Base-by-base conservation (phyloP, 1,140 invertebrate genomes). In the Steinernema feltiae region DNA sequence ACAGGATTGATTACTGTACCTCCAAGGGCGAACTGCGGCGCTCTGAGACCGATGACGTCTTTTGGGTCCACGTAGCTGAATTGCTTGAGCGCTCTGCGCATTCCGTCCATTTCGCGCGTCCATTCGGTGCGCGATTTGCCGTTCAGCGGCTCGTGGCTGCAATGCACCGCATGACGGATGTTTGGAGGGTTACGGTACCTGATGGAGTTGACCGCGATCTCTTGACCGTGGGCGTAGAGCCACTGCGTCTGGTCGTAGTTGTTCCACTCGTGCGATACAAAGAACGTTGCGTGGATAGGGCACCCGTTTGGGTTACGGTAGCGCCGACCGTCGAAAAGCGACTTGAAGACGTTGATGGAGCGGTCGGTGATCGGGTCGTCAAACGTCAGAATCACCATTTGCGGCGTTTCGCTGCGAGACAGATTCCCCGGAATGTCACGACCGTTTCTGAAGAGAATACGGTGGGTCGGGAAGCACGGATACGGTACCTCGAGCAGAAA, bases 251-350 rank as follows among this genome's bases (percentile, higher is more conserved):
- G 93, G 0, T 94, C 95, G 87, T 98, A 98, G 87, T 98, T 97
- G 83, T 93, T 94, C 88, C 95, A 97, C 86, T 97, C 96, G 89
- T 98, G 95, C 0, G 95, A 97, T n/a, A 98, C 91, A 88, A 99
- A 99, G 90, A 93, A 97, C 21, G 95, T 98, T 72, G 93, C 92
- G 87, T 94, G 95, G 87, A 98, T 97, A 82, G 95, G 92, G 87
- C 96, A 98, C 35, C 94, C 94, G 74, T 84, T 84, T 15, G 84
- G 83, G 48, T 85, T 85, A 7, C 74, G 73, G 32, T 48, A 78
- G 69, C 73, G n/a, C n/a, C n/a, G 74, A 7, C 84, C 82, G 76
- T 78, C 75, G 74, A 84, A 84, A 17, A 84, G 18, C 27, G 80
- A 77, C 31, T 83, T 84, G 53, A 80, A 81, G 12, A 78, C 75